Base-by-base conservation (phyloP, 35 echinoderm and acorn worm species). In the Ophioderma brevispina region DNA sequence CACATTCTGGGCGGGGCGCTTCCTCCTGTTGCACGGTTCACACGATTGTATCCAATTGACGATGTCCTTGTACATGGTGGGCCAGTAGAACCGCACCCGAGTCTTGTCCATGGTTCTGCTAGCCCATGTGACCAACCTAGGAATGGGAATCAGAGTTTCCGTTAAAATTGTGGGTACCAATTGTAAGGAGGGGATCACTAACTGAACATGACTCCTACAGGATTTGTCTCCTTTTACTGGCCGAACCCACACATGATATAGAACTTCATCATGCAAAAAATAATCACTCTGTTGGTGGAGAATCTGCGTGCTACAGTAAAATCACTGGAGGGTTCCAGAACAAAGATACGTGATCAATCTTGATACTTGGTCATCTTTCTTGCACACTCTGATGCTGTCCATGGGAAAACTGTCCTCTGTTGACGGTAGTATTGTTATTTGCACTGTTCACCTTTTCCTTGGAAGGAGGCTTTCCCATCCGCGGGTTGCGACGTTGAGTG, bases 31-130 rank as follows among this genome's bases (percentile, higher is more conserved):
- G 40, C 91, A 93, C 34, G 78, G 91, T 19, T 80, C 77, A 63
- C 91, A 93, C 34, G 85, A 87, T 76, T 93, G 87, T 32, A 93
- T 78, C 85, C 91, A 93, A 36, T 64, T n/a, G 13, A 83, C 78
- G 35, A 93, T 49, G 38, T 93, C 91, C 30, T 76, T 25, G 79
- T 76, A 82, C 85, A 93, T 93, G 35, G 76, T 50, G 14, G 0
- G 14, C 91, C 91, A 89, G 79, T 37, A 93, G 84, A 77, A 93
- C 33, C 52, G 64, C 31, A 32, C 32, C 17, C 86, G 55, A 39
- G 82, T 76, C 41, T 88, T 93, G 17, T 93, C 91, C 41, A 88
- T 88, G 5, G 91, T 93, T 35, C 80, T 31, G 78, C 36, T 39
- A 89, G 1, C 91, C 91, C 36, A 89, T 39, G 40, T 89, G 79